phyloP scores from a whole-genome alignment of 92 coral and sea anemone genomes.

The Bergia sp. region DNA sequence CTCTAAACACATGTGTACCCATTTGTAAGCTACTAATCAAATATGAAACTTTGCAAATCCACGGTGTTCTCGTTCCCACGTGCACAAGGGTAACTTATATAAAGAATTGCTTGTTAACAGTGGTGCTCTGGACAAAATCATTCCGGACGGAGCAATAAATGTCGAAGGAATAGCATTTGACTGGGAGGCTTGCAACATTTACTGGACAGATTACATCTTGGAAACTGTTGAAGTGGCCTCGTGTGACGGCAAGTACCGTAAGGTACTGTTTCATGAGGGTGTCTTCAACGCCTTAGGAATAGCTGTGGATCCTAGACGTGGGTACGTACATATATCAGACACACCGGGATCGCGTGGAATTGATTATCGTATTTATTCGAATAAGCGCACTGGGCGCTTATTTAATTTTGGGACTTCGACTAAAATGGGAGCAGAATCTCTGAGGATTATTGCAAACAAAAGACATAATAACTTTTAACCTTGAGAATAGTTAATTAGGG shows the following conservation, averaged over 20 bases:
- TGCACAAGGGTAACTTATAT: not conserved
- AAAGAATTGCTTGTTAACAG: not conserved
- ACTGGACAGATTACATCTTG: conserved; percentile 71
- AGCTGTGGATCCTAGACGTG: conserved; percentile 72
- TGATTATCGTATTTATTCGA: too few species aligned
- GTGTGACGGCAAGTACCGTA: conserved; percentile 67
- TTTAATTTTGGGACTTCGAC: too few species aligned
- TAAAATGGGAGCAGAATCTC: too few species aligned
- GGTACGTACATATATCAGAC: conserved; percentile 51
- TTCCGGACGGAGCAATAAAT: not conserved
- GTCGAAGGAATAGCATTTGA: conserved; percentile 81
- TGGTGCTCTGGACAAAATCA: conserved; percentile 9
- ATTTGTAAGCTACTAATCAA: too few species aligned
- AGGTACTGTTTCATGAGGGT: conserved; percentile 41
- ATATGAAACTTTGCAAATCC: too few species aligned
- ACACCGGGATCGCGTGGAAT: not conserved
- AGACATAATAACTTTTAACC: too few species aligned
- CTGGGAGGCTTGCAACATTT: conserved; percentile 74
- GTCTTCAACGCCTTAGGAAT: conserved; percentile 72
- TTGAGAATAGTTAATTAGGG: too few species aligned
- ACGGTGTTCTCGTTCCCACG: not conserved
- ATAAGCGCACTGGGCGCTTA: too few species aligned
- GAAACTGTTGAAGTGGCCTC: conserved; percentile 75
- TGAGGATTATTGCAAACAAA: too few species aligned
- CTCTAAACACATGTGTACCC: too few species aligned